Conservation (phyloP, 2,797 vertebrate species). For the Falco peregrinus region DNA sequence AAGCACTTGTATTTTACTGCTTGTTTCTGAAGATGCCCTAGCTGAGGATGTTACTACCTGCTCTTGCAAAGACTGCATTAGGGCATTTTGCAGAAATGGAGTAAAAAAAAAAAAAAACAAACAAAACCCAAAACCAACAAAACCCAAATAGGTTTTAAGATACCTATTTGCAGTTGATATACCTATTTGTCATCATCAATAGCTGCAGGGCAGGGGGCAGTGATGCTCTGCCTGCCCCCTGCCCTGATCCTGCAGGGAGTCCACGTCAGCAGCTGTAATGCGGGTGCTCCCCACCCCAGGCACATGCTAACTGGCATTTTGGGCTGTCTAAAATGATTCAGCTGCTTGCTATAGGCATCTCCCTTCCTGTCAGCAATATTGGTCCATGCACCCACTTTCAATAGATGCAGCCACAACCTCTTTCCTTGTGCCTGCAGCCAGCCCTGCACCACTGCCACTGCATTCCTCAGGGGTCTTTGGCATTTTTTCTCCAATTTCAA, state of each 20-base stretch:
- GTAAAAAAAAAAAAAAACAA: not conserved
- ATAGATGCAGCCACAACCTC: accelerated
- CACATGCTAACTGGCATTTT: not conserved
- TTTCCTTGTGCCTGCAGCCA: not conserved
- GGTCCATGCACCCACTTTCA: not conserved
- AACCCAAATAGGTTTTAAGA: not conserved
- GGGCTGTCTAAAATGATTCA: not conserved
- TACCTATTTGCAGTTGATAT: not conserved
- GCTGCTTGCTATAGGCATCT: not conserved
- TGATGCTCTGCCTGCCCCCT: not conserved
- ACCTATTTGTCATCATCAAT: not conserved
- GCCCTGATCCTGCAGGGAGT: not conserved
- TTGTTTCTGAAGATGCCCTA: not conserved
- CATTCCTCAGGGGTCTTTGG: not conserved
- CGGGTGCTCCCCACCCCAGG: not conserved
- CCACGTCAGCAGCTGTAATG: not conserved
- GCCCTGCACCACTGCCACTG: not conserved
- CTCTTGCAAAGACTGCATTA: not conserved
- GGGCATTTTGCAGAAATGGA: not conserved
- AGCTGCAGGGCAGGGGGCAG: not conserved
- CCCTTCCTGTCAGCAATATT: not conserved
- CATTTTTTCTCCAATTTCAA: not conserved
- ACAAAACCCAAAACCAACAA: no score
- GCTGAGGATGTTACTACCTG: not conserved
- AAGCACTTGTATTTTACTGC: not conserved